These are phyloP conservation scores for Seriola aureovittata DNA, from an alignment of 2,113 vertebrate genomes.

Conservation along the genomic window DNA sequence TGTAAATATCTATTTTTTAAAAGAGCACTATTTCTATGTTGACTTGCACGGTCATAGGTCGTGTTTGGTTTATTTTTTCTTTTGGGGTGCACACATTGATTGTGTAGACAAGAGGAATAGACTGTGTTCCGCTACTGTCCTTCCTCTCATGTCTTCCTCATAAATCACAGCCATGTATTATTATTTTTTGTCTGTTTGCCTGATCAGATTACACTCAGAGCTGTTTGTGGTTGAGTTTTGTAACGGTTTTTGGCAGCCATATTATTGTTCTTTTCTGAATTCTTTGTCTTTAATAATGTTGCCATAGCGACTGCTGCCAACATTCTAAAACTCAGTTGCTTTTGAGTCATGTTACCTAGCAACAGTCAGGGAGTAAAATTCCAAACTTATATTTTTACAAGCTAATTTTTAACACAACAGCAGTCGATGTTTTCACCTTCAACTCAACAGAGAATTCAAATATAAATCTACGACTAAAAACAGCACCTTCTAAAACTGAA, in stretches of 20 bases:
- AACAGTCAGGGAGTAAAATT: neutral
- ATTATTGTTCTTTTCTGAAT: neutral
- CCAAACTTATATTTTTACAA: too few relatives aligned
- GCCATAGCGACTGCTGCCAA: slow-evolving; percentile 4
- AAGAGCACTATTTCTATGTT: slow-evolving; percentile 58
- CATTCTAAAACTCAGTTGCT: neutral
- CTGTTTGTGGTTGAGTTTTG: neutral
- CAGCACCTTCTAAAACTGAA: neutral
- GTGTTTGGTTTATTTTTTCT: neutral
- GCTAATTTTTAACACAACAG: too few relatives aligned
- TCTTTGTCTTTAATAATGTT: neutral
- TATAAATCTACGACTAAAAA: neutral
- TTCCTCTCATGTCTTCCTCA: neutral
- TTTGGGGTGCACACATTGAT: slow-evolving; percentile 6
- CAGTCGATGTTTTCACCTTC: neutral
- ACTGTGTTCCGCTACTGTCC: neutral
- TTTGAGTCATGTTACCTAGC: neutral
- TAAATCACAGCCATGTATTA: neutral
- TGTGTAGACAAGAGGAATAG: neutral
- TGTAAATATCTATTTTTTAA: slow-evolving; percentile 74
- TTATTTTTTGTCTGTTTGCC: neutral
- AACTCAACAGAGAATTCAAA: neutral
- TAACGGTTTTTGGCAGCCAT: neutral
- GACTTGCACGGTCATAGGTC: slow-evolving; percentile 16
- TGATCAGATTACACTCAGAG: neutral